Base-by-base conservation (phyloP, 2,113 vertebrate species). In the Corythornis vintsioides region DNA sequence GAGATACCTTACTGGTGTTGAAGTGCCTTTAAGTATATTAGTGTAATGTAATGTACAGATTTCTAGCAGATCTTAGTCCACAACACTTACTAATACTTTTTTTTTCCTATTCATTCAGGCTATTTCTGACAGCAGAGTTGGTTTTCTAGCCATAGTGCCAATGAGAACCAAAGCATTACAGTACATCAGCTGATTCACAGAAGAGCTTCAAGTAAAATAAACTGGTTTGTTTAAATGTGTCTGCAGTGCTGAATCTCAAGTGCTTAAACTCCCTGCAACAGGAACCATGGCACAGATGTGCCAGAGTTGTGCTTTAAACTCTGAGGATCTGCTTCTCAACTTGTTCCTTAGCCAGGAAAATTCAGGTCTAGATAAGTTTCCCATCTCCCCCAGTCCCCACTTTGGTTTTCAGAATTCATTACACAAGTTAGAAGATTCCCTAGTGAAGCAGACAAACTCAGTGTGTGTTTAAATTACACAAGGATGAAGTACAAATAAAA, bases 141-240 rank as follows among this genome's bases (percentile, higher is more conserved):
- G 17, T 79, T 91, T 40, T 76, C 63, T 55, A 76, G 80, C 91
- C 29, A 29, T 29, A 73, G 31, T 33, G 25, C 67, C 56, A 31
- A 48, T 61, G 74, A 56, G 64, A 94, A 64, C 18, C 2, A 3
- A 83, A 74, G 59, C 13, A 13, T 43, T 48, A 28, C 42, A 64
- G n/a, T 52, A 6, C 42, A 69, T 31, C 70, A 79, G 66, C 63
- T 79, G 40, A 50, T 79, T 45, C 33, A 25, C 28, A 83, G 61
- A 84, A 78, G 10, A 56, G 57, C 57, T 87, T 20, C 26, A 35
- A 59, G 91, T 64, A 53, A 87, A 88, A 83, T 33, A 89, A 87
- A 59, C 82, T 0, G 0, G 74, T 55, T 90, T 70, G 78, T 70
- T 89, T n/a, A 57, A 48, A 55, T 45, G 24, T 35, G 21, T 43